Percentiles rank a stretch among this genome's conserved stretches.
Conservation (phyloP, 2,113 vertebrate species). For the Psilopsiagon aurifrons region DNA sequence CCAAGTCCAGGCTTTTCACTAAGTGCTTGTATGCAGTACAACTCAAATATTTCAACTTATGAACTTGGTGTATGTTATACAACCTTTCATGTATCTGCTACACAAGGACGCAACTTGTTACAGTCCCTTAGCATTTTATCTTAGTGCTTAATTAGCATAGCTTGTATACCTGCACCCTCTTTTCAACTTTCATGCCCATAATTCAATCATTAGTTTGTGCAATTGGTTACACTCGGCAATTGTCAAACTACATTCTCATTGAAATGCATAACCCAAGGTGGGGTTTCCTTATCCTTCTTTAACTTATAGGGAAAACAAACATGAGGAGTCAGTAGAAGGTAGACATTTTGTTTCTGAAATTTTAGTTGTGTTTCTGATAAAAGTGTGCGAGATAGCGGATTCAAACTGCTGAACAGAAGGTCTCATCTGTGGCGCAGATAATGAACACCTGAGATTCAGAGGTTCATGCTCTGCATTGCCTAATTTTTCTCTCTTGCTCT, state of each 20-base stretch:
- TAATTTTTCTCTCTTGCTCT: not conserved
- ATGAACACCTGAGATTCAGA: not conserved
- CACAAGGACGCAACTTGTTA: not conserved
- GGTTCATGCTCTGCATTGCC: not conserved
- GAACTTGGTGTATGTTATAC: not conserved
- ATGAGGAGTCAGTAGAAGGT: not conserved
- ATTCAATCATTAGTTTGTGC: not conserved
- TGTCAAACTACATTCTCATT: not conserved
- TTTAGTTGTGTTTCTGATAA: not conserved
- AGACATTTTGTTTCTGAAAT: not conserved
- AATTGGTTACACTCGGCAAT: not conserved
- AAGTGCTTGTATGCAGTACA: not conserved
- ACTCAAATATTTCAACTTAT: not conserved
- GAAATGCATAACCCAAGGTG: not conserved
- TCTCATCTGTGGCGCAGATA: not conserved
- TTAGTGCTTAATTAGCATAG: not conserved
- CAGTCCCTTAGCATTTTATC: not conserved
- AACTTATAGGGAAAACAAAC: not conserved
- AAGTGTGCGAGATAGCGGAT: not conserved
- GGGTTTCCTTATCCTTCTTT: not conserved
- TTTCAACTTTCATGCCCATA: not conserved
- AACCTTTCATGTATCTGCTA: not conserved
- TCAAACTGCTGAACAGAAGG: not conserved
- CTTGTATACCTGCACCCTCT: not conserved
- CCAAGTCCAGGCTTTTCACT: not conserved